Conservation (phyloP, 2,888 invertebrate species). For the Malthinus flaveolus region DNA sequence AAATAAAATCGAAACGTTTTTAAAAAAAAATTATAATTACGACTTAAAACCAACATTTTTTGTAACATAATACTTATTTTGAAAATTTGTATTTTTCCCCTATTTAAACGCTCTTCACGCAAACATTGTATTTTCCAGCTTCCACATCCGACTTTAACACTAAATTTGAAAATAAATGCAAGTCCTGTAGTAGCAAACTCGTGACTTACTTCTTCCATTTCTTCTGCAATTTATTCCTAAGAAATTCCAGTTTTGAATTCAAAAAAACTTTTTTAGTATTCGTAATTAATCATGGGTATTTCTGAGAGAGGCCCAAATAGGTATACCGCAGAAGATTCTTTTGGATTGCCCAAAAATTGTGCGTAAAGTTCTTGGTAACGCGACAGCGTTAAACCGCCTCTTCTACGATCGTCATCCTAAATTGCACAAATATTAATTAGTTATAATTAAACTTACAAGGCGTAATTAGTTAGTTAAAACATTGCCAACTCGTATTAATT, state of each 20-base stretch:
- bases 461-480: background rate
- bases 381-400: conserved; percentile 75
- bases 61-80: too few relatives aligned
- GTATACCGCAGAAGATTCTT: conserved; percentile 72
- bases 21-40: too few relatives aligned
- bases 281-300: conserved; percentile 25
- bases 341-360: conserved; percentile 78
- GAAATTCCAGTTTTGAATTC: background rate
- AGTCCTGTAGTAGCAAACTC: too few relatives aligned
- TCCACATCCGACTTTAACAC: too few relatives aligned
- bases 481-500: background rate
- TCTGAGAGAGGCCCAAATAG: conserved; percentile 77
- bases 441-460: background rate
- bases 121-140: too few relatives aligned
- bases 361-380: conserved; percentile 84
- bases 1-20: too few relatives aligned
- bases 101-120: too few relatives aligned
- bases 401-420: conserved; percentile 82
- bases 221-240: too few relatives aligned
- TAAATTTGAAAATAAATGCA: too few relatives aligned
- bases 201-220: too few relatives aligned
- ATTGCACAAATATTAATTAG: conserved; percentile 35
- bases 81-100: too few relatives aligned
- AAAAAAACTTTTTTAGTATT: background rate
- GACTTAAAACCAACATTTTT: too few relatives aligned